These are phyloP conservation scores for Limenitis camilla DNA, from an alignment of 2,888 invertebrate species.

Conservation along the genomic window DNA sequence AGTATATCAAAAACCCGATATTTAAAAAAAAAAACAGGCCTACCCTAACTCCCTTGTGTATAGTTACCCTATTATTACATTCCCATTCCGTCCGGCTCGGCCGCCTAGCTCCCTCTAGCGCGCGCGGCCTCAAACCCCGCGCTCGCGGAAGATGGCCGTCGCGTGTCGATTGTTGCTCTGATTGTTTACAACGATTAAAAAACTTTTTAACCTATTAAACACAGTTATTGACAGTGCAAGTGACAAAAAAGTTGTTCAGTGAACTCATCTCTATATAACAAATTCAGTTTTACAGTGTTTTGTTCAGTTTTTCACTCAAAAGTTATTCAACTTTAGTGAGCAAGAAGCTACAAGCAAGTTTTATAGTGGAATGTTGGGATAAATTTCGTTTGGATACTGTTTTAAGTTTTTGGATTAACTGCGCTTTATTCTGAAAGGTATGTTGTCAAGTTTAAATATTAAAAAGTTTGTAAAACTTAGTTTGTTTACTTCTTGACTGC, in stretches of 20 bases:
- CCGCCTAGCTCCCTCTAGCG: conserved; percentile 48
- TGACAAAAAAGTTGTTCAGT: conserved; percentile 37
- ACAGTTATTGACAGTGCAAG: conserved; percentile 39
- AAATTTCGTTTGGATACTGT: conserved; percentile 61
- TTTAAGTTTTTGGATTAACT: conserved; percentile 40
- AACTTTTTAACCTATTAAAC: conserved; percentile 54
- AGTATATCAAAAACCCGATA: no score
- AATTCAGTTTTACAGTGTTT: conserved; percentile 41
- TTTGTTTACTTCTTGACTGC: conserved; percentile 66
- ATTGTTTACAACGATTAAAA: conserved; percentile 60
- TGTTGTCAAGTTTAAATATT: conserved; percentile 31
- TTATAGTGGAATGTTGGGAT: conserved; percentile 65
- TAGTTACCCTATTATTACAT: neutral
- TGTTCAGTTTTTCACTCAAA: conserved; percentile 51
- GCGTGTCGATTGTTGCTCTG: conserved; percentile 66
- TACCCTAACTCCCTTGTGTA: neutral
- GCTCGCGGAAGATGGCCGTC: conserved; percentile 72
- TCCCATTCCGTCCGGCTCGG: neutral
- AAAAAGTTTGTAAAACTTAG: conserved; percentile 52
- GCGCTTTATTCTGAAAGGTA: conserved; percentile 47
- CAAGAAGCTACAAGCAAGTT: conserved; percentile 64
- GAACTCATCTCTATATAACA: conserved; percentile 31
- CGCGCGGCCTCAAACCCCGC: conserved; percentile 50
- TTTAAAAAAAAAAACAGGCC: neutral
- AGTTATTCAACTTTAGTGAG: conserved; percentile 54